phyloP scores from a whole-genome alignment of 2,888 invertebrate species.

The Eupeodes latifasciatus region DNA sequence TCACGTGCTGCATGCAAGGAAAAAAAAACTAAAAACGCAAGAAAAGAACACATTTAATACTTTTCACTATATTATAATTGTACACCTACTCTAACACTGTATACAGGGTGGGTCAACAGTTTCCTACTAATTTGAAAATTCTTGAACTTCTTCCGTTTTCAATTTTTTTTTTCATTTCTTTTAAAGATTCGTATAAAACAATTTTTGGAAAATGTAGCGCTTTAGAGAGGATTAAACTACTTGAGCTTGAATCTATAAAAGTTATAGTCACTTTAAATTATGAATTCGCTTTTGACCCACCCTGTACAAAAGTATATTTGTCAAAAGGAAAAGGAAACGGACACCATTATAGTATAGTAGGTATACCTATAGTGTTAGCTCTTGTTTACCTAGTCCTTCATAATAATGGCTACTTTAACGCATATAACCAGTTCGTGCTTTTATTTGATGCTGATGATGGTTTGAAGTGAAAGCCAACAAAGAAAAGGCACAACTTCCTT shows the following conservation, averaged over 20 bases:
- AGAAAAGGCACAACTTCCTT: constrained; percentile 40
- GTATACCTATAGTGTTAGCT: constrained; percentile 14
- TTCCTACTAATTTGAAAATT: too few species aligned
- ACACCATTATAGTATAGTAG: constrained; percentile 13
- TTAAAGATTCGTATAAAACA: too few species aligned
- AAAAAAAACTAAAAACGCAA: constrained; percentile 34
- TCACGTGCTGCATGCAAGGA: constrained; percentile 71
- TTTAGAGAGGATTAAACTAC: too few species aligned
- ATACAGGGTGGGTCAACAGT: background rate
- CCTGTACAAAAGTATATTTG: background rate
- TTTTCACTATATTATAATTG: constrained; percentile 4
- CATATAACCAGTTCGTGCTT: constrained; percentile 32
- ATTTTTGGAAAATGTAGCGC: too few species aligned
- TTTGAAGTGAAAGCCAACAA: constrained; percentile 40
- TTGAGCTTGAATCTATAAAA: too few species aligned
- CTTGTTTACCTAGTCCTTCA: constrained; percentile 61
- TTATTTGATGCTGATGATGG: background rate
- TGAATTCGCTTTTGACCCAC: too few species aligned
- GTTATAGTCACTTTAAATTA: too few species aligned
- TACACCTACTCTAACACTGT: background rate
- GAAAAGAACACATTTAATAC: constrained; percentile 17
- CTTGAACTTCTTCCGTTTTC: too few species aligned
- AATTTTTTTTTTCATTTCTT: too few species aligned
- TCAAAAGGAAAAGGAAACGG: constrained; percentile 31
- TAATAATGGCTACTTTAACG: constrained; percentile 59